phyloP scores from a whole-genome alignment of 2,113 vertebrate genomes.

The Urocynchramus pylzowi region DNA sequence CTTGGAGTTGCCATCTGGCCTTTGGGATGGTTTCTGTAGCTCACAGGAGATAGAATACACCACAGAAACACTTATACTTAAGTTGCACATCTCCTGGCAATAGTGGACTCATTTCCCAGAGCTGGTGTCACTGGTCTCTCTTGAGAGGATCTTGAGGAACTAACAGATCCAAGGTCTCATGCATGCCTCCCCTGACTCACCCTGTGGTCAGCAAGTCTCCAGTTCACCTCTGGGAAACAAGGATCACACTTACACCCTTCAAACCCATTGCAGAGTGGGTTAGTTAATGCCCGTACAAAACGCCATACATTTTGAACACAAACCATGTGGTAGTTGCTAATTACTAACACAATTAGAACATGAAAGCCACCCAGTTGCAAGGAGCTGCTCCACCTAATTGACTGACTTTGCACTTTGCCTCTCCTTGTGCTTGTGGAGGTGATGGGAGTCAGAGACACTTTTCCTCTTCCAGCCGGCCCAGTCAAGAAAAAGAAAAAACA shows the following conservation, averaged over 20 bases:
- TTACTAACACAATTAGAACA: slow-evolving; percentile 13
- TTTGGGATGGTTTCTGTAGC: neutral
- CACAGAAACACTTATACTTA: neutral
- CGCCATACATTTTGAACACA: neutral
- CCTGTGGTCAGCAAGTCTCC: neutral
- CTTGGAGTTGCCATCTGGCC: neutral
- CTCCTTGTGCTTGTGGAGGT: neutral
- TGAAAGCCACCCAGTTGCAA: neutral
- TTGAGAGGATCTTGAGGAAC: neutral
- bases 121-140: neutral
- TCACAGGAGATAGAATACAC: neutral
- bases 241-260: neutral
- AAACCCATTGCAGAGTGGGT: neutral
- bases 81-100: neutral
- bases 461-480: neutral
- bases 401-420: neutral
- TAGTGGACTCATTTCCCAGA: neutral
- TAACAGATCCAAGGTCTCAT: neutral
- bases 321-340: neutral
- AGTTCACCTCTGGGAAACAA: neutral
- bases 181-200: neutral
- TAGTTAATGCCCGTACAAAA: neutral
- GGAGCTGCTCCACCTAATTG: slow-evolving; percentile 12
- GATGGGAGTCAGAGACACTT: neutral
- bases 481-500: neutral